Evolutionary conservation across 2,797 vertebrate genomes (phyloP).

Genomic region (Cossypha heuglini): DNA sequence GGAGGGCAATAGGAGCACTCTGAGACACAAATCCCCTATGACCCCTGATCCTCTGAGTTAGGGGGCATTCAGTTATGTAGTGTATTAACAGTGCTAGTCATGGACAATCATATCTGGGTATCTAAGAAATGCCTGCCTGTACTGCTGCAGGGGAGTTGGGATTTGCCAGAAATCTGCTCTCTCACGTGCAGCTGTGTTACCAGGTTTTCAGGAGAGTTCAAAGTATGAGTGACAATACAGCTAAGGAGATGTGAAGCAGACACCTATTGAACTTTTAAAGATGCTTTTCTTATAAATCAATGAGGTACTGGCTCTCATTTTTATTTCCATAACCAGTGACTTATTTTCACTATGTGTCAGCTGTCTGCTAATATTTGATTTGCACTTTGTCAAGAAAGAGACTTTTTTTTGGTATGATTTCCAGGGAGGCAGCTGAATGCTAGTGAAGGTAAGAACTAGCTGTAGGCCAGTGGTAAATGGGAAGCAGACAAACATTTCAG

Average conservation of each 20-base stretch:
- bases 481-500: background rate
- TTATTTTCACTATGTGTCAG: background rate
- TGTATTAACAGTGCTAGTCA: accelerated
- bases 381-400: background rate
- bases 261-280: background rate
- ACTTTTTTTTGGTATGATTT: background rate
- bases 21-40: accelerated
- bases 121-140: background rate
- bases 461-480: background rate
- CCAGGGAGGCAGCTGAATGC: background rate
- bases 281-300: background rate
- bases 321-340: background rate
- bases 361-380: background rate
- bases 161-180: background rate
- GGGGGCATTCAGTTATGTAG: background rate
- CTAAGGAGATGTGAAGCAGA: background rate
- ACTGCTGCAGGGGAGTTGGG: too few species aligned
- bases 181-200: accelerated
- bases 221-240: background rate
- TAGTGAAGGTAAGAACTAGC: background rate
- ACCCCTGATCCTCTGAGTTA: background rate
- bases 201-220: background rate
- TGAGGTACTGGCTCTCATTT: background rate
- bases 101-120: accelerated
- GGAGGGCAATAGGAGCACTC: accelerated